Base-by-base conservation (phyloP, 2,888 invertebrate genomes). In the Oscheius sp. region DNA sequence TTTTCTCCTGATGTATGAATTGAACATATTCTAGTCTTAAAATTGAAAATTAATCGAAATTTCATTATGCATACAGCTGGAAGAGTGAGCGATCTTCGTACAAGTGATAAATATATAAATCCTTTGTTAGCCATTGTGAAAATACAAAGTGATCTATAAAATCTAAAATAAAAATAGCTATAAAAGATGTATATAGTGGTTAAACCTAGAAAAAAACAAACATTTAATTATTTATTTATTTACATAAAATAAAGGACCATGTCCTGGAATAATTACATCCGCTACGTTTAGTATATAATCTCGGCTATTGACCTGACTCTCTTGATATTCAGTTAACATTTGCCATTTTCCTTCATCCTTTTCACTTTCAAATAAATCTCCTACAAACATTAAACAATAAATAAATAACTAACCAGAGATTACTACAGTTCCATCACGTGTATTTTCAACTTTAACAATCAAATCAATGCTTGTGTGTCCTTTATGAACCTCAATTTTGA, bases 381-480 rank as follows among this genome's bases (percentile, higher is more conserved):
- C 76, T 51, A 33, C 22, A 67, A 41, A 41, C 4, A 17, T 4
- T 9, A 41, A 14, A 41, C 3, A 3, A 14, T 41, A 12, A 4
- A n/a, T 3, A 41, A 36, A 57, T 8, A 17, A 30, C 44, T 24
- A 3, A 66, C 66, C 68, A 44, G 69, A 44, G 4, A 73, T 69
- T 3, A 72, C 68, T 0, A 68, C 41, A 9, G 14, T 41, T 28
- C 54, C 41, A 2, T 51, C 22, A 8, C 47, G 49, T 14, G 44
- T 54, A 20, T 38, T 64, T 9, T 49, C 59, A 0, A 66, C 66
- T 30, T 41, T 20, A 14, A 70, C 70, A 9, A 71, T 30, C 6
- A 72, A 56, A 38, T 76, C 76, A 14, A 70, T 67, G 28, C 59
- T 63, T 1, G 76, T 76, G 45, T 76, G 76, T 0, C 76, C 76